These are phyloP conservation scores for Gallinago stenura DNA, from an alignment of 2,797 vertebrate genomes.

Conservation along the genomic window DNA sequence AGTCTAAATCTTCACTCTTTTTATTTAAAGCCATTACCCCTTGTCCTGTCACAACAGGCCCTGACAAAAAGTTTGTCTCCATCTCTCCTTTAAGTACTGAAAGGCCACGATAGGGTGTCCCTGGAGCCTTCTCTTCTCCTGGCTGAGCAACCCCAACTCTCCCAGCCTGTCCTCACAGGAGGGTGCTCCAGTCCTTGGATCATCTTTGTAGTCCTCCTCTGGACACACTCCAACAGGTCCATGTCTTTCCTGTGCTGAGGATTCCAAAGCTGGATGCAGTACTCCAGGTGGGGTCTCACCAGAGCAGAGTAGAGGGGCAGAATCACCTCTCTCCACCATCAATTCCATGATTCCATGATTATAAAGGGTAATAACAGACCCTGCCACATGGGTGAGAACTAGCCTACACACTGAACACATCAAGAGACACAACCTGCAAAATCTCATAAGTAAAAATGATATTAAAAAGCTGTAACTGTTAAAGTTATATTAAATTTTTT, in stretches of 20 bases:
- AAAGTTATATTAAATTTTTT: neutral
- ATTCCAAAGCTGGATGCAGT: neutral
- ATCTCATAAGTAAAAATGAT: too few species aligned
- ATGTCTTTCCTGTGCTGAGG: neutral
- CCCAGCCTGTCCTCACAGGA: neutral
- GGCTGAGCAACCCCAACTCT: neutral
- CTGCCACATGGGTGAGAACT: neutral
- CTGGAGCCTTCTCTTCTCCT: neutral
- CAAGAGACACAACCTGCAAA: too few species aligned
- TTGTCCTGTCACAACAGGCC: neutral
- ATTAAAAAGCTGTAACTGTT: neutral
- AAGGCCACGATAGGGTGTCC: neutral
- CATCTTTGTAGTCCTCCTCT: neutral
- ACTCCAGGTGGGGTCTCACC: neutral
- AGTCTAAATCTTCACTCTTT: neutral
- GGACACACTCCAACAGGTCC: neutral
- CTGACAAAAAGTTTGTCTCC: neutral
- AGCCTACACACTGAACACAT: neutral
- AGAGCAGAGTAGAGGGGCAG: neutral
- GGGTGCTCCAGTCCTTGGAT: neutral
- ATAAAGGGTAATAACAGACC: neutral
- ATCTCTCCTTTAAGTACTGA: neutral
- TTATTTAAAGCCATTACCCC: neutral
- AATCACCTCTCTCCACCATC: too few species aligned
- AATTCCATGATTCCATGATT: neutral